A percentile compares a stretch with the other conserved stretches of the same genome.
Evolutionary conservation across 2,797 vertebrate species (phyloP).

Genomic region (Melanotaenia maccullochi): DNA sequence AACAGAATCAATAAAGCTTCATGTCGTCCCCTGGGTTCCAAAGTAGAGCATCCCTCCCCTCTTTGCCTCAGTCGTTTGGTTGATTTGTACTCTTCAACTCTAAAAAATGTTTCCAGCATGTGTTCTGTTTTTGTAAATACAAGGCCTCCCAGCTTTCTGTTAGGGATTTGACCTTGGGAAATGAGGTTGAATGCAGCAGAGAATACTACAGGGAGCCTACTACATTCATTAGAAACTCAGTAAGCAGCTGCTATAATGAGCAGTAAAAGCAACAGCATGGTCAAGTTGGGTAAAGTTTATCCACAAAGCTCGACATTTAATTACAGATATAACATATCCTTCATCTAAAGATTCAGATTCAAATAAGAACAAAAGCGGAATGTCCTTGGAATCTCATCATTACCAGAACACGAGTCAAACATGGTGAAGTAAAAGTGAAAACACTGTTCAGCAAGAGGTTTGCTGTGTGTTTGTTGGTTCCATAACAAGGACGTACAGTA

Average conservation of each 20-base stretch:
- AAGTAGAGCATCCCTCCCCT: not conserved
- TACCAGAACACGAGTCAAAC: not conserved
- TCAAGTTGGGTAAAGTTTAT: conserved; percentile 9
- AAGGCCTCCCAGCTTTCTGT: not conserved
- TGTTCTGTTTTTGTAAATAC: conserved; percentile 12
- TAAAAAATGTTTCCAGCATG: not conserved
- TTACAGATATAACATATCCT: not conserved
- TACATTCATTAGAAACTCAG: conserved; percentile 12
- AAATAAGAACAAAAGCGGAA: not conserved
- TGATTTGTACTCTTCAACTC: not conserved
- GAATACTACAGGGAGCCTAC: conserved; percentile 14
- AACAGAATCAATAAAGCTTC: not conserved
- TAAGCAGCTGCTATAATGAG: conserved; percentile 16
- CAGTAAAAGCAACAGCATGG: not conserved
- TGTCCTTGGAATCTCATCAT: not conserved
- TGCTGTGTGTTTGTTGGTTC: no score
- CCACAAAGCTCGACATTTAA: not conserved
- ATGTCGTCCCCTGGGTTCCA: not conserved
- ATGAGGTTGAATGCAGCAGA: conserved; percentile 8
- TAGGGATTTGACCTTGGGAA: conserved; percentile 27
- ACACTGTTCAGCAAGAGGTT: no score
- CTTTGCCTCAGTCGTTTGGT: not conserved
- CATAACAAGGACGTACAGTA: no score
- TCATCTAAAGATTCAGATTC: not conserved
- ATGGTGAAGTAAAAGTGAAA: not conserved